phyloP scores from a whole-genome alignment of 2,797 vertebrate genomes.

The Buceros bicornis region DNA sequence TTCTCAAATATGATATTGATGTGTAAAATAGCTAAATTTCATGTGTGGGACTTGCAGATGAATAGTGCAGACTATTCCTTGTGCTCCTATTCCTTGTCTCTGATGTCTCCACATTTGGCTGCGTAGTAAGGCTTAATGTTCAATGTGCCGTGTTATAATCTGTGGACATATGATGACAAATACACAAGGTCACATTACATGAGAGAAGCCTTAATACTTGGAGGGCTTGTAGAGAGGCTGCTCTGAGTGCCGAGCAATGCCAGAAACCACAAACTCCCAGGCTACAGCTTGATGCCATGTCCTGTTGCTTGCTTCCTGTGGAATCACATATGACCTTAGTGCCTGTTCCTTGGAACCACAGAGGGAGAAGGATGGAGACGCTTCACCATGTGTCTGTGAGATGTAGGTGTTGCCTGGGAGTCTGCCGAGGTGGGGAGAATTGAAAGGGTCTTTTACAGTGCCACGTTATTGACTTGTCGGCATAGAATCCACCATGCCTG shows the following conservation, averaged over 20 bases:
- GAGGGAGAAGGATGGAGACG: not conserved
- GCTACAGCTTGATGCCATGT: not conserved
- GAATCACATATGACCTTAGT: not conserved
- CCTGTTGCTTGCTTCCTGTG: rapidly evolving
- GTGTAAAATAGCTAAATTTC: not conserved
- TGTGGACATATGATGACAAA: not conserved
- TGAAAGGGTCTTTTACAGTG: not conserved
- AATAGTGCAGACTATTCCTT: not conserved
- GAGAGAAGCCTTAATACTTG: not conserved
- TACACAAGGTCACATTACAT: not conserved
- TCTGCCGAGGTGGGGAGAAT: not conserved
- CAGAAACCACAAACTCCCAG: not conserved
- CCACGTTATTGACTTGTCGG: not conserved
- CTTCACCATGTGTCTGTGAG: not conserved
- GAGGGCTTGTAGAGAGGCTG: not conserved
- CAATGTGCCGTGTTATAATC: not conserved
- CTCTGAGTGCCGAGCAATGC: not conserved
- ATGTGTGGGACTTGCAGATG: not conserved
- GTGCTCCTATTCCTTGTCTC: not conserved
- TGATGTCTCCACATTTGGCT: not conserved
- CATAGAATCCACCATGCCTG: not conserved
- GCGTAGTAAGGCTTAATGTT: not conserved
- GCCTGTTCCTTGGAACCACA: not conserved
- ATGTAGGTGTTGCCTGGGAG: not conserved
- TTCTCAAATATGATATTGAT: not conserved